Evolutionary conservation across 2,888 invertebrate species (phyloP).

Genomic region (Pyrochroa serraticornis): DNA sequence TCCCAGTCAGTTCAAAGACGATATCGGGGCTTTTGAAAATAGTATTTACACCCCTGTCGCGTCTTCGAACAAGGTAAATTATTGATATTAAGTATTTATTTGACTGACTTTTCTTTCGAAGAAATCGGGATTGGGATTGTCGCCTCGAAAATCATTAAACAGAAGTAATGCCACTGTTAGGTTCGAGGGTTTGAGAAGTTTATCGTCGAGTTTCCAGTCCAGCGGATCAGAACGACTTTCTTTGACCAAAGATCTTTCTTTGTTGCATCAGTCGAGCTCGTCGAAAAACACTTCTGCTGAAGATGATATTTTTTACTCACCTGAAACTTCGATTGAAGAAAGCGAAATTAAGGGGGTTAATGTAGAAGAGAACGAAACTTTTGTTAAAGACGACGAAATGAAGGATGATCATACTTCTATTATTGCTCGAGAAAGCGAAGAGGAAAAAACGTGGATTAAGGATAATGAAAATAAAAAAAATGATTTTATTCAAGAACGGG

Average conservation of each 20-base stretch:
- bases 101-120: slow-evolving; percentile 19
- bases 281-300: slow-evolving; percentile 29
- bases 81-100: not conserved
- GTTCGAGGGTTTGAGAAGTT: slow-evolving; percentile 31
- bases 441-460: not conserved
- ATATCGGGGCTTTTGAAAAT: slow-evolving; percentile 12
- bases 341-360: slow-evolving; percentile 16
- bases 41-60: slow-evolving; percentile 18
- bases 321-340: slow-evolving; percentile 37
- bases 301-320: slow-evolving; percentile 43
- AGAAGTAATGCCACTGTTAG: slow-evolving; percentile 37
- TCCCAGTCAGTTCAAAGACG: slow-evolving; percentile 7
- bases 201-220: slow-evolving; percentile 26
- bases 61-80: slow-evolving; percentile 4
- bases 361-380: not conserved
- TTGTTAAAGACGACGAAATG: not conserved
- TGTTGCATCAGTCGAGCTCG: slow-evolving; percentile 23
- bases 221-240: slow-evolving; percentile 10
- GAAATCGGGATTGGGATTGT: slow-evolving; percentile 34
- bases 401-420: slow-evolving; percentile 5
- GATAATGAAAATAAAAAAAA: not conserved
- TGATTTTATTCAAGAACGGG: not conserved
- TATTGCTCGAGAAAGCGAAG: not conserved
- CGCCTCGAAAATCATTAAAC: slow-evolving; percentile 41
- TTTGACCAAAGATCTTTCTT: slow-evolving; percentile 13